Percentiles rank a stretch among this genome's conserved stretches.
Conservation (phyloP, 2,113 vertebrate genomes). For the Mormoops blainvillei region DNA sequence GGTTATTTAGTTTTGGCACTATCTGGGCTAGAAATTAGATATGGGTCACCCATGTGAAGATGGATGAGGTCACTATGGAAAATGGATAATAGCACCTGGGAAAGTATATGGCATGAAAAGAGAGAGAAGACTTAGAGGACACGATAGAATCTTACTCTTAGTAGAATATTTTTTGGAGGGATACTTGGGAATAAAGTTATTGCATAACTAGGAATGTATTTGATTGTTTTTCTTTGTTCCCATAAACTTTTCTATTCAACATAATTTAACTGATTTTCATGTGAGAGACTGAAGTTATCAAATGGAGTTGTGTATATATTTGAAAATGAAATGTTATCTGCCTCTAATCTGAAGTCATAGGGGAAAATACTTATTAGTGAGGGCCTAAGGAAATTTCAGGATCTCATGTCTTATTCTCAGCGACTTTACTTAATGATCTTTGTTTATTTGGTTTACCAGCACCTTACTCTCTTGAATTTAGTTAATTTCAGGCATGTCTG, state of each 20-base stretch:
- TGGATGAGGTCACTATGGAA: neutral
- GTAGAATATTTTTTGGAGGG: neutral
- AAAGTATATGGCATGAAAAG: neutral
- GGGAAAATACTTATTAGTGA: neutral
- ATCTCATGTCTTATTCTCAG: neutral
- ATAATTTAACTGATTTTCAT: neutral
- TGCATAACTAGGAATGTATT: neutral
- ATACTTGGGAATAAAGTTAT: neutral
- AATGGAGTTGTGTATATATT: neutral
- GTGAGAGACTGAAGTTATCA: slow-evolving; percentile 1
- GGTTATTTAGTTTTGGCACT: neutral
- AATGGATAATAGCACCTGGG: neutral
- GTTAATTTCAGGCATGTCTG: neutral
- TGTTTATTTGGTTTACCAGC: neutral
- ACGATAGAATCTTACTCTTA: neutral
- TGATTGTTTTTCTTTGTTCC: neutral
- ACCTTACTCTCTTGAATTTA: neutral
- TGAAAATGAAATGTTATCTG: slow-evolving; percentile 12
- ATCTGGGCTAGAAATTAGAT: neutral
- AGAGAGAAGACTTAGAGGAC: neutral
- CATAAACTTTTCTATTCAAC: neutral
- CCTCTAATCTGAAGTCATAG: neutral
- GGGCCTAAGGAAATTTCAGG: neutral
- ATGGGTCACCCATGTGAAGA: neutral
- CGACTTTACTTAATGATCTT: neutral